Evolutionary conservation across 2,113 vertebrate genomes (phyloP), one percentile per base, ranked within the genome.

Genomic region (Menidia beryllina): DNA sequence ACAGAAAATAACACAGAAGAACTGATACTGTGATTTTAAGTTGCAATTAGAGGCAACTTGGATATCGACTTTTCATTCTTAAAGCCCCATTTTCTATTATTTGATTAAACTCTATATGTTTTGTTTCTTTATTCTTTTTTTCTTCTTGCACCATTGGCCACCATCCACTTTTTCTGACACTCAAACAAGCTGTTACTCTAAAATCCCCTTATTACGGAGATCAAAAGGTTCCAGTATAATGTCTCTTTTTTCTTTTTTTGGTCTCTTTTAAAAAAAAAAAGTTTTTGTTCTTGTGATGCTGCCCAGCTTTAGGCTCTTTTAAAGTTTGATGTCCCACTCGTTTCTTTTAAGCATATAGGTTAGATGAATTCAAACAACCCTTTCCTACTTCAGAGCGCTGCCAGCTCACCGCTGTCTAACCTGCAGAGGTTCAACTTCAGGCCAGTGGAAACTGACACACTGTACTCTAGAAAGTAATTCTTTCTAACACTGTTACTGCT

Each of bases 21-120:
- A 19, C 43, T n/a, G 25, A 68, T 54, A 25, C 10, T 67, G 25
- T 75, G 25, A 57, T 30, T 34, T 48, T 4, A 65, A 43, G 36
- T 48, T 57, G 24, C 43, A 36, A 67, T 67, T 68, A 73, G 15
- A n/a, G 47, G 66, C 59, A 59, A 43, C 20, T 25, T 49, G 9
- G n/a, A 21, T 54, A 45, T 65, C 59, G 19, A 12, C 47, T 57
- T 23, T 41, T 43, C 7, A 50, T 59, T 14, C 20, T 14, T 49
- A 54, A 65, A 24, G 36, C 19, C 51, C 50, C 62, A 39, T 41
- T 47, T 58, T 15, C 41, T 25, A n/a, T 59, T 15, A 6, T 45
- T 47, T 47, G 27, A 17, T 38, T 60, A 24, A 21, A 47, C 25
- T 11, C 27, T 43, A 25, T 4, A 52, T 15, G 24, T n/a, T n/a